Percentiles rank a stretch among this genome's conserved stretches.
Evolutionary conservation across 2,797 vertebrate species (phyloP).

Genomic region (Crypturellus tataupa): DNA sequence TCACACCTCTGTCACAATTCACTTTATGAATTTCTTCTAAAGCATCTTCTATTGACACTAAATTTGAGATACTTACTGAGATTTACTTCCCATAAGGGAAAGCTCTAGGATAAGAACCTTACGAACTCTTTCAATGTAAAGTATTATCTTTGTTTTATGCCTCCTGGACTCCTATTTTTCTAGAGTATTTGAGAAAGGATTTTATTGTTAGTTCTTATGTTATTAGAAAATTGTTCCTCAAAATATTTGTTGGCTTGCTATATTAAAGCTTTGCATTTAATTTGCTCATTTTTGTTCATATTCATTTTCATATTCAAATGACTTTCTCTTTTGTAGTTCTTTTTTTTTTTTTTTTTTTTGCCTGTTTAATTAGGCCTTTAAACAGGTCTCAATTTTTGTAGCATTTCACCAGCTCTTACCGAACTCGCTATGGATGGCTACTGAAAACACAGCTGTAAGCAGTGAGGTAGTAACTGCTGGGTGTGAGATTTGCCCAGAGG

Average conservation of each 20-base stretch:
- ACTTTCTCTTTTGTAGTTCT: neutral
- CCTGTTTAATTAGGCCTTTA: neutral
- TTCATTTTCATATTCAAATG: neutral
- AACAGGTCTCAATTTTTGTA: neutral
- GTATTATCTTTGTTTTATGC: neutral
- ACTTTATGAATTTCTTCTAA: neutral
- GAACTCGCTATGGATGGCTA: neutral
- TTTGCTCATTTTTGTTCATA: neutral
- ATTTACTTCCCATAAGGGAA: neutral
- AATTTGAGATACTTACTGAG: neutral
- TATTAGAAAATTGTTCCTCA: neutral
- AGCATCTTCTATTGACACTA: neutral
- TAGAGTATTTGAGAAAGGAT: neutral
- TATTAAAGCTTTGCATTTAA: neutral
- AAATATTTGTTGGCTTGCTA: neutral
- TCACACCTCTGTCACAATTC: neutral
- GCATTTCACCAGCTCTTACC: neutral
- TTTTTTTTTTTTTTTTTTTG: neutral
- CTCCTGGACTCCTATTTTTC: neutral
- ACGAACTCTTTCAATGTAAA: neutral
- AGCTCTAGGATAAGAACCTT: neutral
- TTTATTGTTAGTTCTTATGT: neutral
- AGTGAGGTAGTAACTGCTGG: neutral
- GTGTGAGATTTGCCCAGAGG: neutral
- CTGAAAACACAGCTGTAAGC: neutral